phyloP scores from a whole-genome alignment of 2,797 vertebrate species.

The Lithobates pipiens region DNA sequence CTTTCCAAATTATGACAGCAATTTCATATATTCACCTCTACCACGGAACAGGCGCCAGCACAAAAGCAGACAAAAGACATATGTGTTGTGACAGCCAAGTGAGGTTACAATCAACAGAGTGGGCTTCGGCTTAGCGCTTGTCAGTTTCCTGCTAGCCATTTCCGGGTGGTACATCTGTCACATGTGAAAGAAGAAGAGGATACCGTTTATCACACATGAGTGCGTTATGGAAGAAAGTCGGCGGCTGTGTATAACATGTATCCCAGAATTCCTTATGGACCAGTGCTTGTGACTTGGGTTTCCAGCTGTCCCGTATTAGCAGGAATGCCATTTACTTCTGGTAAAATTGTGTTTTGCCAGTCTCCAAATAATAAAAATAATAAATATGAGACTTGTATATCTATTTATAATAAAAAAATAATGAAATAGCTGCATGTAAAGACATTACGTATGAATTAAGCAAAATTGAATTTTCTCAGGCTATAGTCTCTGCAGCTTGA shows the following conservation, averaged over 20 bases:
- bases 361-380: too few species aligned
- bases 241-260: background rate
- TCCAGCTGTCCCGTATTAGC: background rate
- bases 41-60: background rate
- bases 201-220: background rate
- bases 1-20: slow-evolving; percentile 16
- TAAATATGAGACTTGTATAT: too few species aligned
- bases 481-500: too few species aligned
- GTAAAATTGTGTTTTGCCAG: background rate
- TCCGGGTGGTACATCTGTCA: background rate
- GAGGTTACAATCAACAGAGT: background rate
- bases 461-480: too few species aligned
- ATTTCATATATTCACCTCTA: slow-evolving; percentile 8
- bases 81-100: background rate
- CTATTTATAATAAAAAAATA: too few species aligned
- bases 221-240: background rate
- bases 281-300: background rate
- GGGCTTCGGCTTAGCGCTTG: background rate
- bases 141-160: background rate
- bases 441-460: too few species aligned
- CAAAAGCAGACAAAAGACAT: background rate
- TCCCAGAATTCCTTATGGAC: background rate
- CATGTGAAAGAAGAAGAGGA: background rate
- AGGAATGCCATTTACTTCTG: background rate
- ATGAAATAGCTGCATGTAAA: too few species aligned